phyloP scores from a whole-genome alignment of 1,140 invertebrate genomes.

The Belonocnema kinseyi region DNA sequence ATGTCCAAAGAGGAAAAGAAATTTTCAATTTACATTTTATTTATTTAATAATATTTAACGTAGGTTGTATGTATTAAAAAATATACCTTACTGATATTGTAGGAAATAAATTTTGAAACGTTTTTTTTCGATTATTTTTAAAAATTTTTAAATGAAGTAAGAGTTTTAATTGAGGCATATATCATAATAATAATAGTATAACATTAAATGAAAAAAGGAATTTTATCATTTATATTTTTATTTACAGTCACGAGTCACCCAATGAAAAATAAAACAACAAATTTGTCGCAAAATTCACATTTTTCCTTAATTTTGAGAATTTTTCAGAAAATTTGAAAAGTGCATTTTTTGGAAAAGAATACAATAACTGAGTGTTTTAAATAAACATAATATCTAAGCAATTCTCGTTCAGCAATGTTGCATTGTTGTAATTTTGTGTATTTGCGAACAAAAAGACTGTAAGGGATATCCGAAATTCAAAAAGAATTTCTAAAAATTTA shows the following conservation, averaged over 20 bases:
- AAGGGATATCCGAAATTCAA: slow-evolving; percentile 1
- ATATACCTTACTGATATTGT: no score
- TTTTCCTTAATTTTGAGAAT: neutral
- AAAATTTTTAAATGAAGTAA: no score
- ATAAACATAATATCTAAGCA: neutral
- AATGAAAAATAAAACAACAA: neutral
- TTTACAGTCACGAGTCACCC: neutral
- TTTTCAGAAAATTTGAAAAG: neutral
- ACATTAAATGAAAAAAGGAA: neutral
- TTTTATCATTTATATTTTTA: neutral
- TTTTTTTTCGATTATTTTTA: no score
- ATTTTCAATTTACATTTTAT: no score
- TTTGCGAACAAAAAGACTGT: slow-evolving; percentile 27
- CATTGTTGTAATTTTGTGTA: slow-evolving; percentile 22
- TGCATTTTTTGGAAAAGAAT: neutral
- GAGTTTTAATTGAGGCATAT: no score
- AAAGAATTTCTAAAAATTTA: slow-evolving; percentile 1
- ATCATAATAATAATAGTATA: no score
- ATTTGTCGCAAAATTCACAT: neutral
- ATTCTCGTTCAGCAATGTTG: slow-evolving; percentile 18
- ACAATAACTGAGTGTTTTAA: slow-evolving; percentile 14
- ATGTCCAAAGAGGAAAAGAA: no score
- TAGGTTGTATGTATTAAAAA: no score
- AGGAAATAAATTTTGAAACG: no score
- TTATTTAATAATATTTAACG: no score